Evolutionary conservation across 2,113 vertebrate genomes (phyloP), one percentile per base, ranked within the genome.

Genomic region (Romanogobio albipinnatus): DNA sequence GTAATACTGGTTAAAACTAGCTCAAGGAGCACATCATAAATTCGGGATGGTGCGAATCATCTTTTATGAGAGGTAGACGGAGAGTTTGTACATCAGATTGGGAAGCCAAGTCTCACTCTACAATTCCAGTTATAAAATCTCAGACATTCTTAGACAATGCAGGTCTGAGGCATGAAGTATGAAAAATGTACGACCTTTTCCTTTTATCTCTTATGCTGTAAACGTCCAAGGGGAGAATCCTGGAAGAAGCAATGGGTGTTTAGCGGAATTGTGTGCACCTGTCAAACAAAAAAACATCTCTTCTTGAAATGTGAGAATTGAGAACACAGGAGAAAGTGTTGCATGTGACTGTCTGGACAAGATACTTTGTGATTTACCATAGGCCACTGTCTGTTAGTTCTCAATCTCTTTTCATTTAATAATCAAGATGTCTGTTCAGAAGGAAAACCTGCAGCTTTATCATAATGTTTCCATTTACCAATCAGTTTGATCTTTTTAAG

Each of bases 361-460:
- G 61, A 53, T 26, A 43, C 49, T 43, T 15, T 13, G 64, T 73
- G 19, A 82, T 83, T 77, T 78, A 47, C 9, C 26, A 51, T 15
- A 47, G 45, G 45, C 11, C 26, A 49, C 36, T 56, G 47, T 85
- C 47, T 53, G 70, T 75, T 70, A 82, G 71, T 78, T 78, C 14
- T 80, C 24, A 15, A 13, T 83, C 17, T 81, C 56, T 29, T 83
- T 82, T 66, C 10, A 82, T 64, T 33, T 49, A 61, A 45, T 80
- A 74, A 85, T 56, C 74, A 68, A 85, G 87, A 88, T 85, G 79
- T 87, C 71, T 87, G 78, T 66, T 80, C 68, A 86, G 36, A n/a
- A 68, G 58, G 74, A 84, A 49, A 26, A 51, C 81, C 58, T 88
- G 43, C 66, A 83, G 83, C 45, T 87, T 53, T 66, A 79, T 49